Evolutionary conservation across 2,888 invertebrate species (phyloP).

Genomic region (Oscheius sp.): DNA sequence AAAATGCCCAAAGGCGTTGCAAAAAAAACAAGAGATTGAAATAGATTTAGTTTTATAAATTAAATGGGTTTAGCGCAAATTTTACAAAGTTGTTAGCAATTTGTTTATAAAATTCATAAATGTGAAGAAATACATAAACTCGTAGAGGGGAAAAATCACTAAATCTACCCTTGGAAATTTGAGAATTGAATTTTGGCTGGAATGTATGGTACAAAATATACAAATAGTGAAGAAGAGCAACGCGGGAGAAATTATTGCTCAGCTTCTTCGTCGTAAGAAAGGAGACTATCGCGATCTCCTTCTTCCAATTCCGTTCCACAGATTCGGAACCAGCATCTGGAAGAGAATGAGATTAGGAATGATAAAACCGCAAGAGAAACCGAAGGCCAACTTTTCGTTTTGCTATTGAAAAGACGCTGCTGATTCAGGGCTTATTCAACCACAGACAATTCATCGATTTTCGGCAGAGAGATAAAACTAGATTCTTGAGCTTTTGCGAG

Average conservation of each 20-base stretch:
- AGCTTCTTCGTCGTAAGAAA: conserved; percentile 32
- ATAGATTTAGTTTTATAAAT: too few relatives aligned
- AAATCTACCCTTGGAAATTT: too few relatives aligned
- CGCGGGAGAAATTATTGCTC: neutral
- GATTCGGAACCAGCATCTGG: conserved; percentile 51
- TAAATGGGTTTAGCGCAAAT: too few relatives aligned
- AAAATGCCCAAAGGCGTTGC: neutral
- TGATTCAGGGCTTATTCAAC: neutral
- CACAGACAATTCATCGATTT: neutral
- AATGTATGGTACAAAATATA: conserved; percentile 11
- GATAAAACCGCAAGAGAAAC: too few relatives aligned
- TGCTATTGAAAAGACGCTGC: neutral
- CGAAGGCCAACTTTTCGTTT: too few relatives aligned
- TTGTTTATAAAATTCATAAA: too few relatives aligned
- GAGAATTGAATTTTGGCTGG: neutral
- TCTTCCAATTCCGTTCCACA: conserved; percentile 52
- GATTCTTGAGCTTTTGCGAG: neutral
- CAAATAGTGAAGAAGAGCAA: conserved; percentile 7
- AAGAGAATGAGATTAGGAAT: too few relatives aligned
- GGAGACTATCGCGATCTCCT: conserved; percentile 39
- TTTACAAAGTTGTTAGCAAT: too few relatives aligned
- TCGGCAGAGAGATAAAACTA: neutral
- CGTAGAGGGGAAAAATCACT: too few relatives aligned
- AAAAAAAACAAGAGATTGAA: neutral
- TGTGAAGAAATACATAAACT: too few relatives aligned